Evolutionary conservation across 2,888 invertebrate species (phyloP).

Genomic region (Trilocha varians): DNA sequence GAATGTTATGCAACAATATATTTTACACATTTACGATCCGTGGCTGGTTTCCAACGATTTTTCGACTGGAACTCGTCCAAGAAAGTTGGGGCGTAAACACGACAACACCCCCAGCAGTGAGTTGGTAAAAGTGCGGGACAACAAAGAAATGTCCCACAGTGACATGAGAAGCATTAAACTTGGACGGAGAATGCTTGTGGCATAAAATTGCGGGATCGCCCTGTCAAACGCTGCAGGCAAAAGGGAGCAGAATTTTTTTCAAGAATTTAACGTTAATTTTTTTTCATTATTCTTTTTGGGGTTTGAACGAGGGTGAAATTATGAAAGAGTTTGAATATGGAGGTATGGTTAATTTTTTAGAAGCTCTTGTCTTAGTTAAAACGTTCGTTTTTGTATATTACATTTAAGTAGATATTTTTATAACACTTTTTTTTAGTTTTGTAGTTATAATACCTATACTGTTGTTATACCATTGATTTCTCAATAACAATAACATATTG

Average conservation of each 20-base stretch:
- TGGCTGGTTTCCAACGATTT: constrained; percentile 40
- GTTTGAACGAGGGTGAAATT: background rate
- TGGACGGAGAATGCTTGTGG: constrained; percentile 15
- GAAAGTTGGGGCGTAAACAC: constrained; percentile 47
- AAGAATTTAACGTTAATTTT: background rate
- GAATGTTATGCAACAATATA: constrained; percentile 18
- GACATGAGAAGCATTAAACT: constrained; percentile 30
- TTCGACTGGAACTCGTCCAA: constrained; percentile 54
- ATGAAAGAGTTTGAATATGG: background rate
- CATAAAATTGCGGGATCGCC: constrained; percentile 1
- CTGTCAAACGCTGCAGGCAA: constrained; percentile 4
- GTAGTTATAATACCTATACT: too few relatives aligned
- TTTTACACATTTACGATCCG: constrained; percentile 34
- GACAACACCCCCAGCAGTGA: constrained; percentile 39
- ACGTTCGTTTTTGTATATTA: too few relatives aligned
- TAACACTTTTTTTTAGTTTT: too few relatives aligned
- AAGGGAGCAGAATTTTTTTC: background rate
- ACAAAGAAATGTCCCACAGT: constrained; percentile 14
- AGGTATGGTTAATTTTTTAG: background rate
- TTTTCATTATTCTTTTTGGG: background rate
- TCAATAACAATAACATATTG: too few relatives aligned
- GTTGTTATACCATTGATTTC: too few relatives aligned
- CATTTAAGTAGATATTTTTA: too few relatives aligned
- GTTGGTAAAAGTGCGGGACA: constrained; percentile 23
- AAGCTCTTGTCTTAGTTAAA: too few relatives aligned